phyloP scores from a whole-genome alignment of 35 echinoderm and acorn worm species.

The Ophioderma brevispina region DNA sequence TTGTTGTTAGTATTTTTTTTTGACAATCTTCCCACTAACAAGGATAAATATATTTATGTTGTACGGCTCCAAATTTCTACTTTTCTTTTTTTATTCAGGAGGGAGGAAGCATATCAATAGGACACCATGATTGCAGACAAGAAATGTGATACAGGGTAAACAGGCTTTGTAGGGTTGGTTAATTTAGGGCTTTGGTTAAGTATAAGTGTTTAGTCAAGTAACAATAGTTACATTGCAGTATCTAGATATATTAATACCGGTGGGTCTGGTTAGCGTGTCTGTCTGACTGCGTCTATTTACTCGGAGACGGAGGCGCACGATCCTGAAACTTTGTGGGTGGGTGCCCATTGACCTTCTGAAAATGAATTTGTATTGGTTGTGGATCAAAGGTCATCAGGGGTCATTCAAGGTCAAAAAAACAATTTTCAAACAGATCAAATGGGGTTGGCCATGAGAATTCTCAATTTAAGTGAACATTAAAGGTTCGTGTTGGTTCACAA shows the following conservation, averaged over 20 bases:
- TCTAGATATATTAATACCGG: neutral
- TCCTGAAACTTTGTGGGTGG: too few relatives aligned
- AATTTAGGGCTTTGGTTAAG: neutral
- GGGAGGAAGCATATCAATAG: slow-evolving; percentile 88
- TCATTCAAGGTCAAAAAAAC: neutral
- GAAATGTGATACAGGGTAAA: slow-evolving; percentile 88
- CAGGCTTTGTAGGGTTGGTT: neutral
- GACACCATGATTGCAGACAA: slow-evolving; percentile 81
- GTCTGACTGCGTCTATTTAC: too few relatives aligned
- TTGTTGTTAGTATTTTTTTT: neutral
- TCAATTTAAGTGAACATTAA: neutral
- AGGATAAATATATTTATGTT: too few relatives aligned
- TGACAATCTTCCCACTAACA: too few relatives aligned
- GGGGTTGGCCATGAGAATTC: neutral
- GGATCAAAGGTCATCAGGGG: too few relatives aligned
- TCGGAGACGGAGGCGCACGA: too few relatives aligned
- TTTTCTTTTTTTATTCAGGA: slow-evolving; percentile 39
- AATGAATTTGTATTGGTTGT: too few relatives aligned
- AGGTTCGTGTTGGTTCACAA: too few relatives aligned
- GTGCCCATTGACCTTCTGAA: too few relatives aligned
- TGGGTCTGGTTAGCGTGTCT: neutral
- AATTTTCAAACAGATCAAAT: neutral
- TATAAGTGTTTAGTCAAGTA: neutral
- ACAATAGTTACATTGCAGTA: too few relatives aligned
- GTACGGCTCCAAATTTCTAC: too few relatives aligned